phyloP scores from a whole-genome alignment of 2,113 vertebrate genomes.

The Circaetus cinerascens region DNA sequence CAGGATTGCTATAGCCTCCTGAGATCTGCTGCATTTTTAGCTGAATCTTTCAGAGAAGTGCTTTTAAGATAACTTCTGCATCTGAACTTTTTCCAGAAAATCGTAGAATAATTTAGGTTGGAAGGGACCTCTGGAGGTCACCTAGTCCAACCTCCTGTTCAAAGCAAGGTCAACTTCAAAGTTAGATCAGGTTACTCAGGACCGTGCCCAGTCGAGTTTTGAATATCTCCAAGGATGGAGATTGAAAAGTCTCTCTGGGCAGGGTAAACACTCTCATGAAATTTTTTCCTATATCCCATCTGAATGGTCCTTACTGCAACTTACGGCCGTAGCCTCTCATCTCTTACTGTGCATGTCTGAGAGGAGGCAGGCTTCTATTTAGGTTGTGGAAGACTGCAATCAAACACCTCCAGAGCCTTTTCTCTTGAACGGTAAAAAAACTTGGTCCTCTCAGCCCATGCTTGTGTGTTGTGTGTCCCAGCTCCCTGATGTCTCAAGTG shows the following conservation, averaged over 20 bases:
- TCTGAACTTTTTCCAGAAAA: neutral
- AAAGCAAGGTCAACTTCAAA: neutral
- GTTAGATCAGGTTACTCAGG: neutral
- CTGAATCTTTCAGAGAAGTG: neutral
- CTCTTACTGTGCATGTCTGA: neutral
- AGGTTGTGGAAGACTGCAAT: neutral
- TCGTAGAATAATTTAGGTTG: neutral
- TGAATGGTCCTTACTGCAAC: neutral
- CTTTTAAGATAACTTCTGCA: neutral
- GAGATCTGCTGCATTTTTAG: neutral
- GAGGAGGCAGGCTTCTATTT: neutral
- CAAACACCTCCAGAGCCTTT: neutral
- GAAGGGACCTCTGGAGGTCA: neutral
- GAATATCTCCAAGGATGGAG: neutral
- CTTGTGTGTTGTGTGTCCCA: accelerated
- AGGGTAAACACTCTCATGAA: neutral
- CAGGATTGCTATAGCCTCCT: neutral
- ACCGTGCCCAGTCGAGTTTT: neutral
- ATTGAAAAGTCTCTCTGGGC: neutral
- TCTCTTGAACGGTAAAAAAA: neutral
- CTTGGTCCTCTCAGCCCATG: neutral
- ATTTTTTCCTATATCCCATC: neutral
- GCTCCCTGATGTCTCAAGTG: neutral
- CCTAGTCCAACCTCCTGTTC: neutral
- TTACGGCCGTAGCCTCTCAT: neutral